Percentiles rank a stretch among this genome's conserved stretches.
Conservation (phyloP, 2,113 vertebrate genomes). For the Tichodroma muraria region DNA sequence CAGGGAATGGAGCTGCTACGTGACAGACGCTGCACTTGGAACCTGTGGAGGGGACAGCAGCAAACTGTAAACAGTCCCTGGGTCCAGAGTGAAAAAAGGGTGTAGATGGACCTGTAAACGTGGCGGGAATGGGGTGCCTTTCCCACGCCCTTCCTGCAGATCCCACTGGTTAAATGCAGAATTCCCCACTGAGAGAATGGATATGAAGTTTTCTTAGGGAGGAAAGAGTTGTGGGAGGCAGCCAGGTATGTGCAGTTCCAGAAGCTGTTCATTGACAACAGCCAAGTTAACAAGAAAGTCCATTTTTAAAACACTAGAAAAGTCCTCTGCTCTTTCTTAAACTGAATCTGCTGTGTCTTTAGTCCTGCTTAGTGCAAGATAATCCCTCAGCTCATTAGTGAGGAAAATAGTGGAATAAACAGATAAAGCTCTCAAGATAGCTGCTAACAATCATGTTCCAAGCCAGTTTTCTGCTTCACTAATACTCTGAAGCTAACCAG, state of each 20-base stretch:
- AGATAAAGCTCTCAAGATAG: constrained; percentile 24
- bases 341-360: background rate
- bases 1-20: accelerated
- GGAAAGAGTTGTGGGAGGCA: background rate
- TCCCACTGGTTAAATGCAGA: background rate
- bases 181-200: background rate
- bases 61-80: background rate
- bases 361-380: background rate
- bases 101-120: background rate
- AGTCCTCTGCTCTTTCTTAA: background rate
- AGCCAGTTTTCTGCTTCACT: constrained; percentile 40
- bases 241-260: background rate
- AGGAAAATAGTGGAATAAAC: constrained; percentile 7
- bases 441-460: constrained; percentile 11
- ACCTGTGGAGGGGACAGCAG: background rate
- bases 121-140: accelerated
- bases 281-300: background rate
- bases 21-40: background rate
- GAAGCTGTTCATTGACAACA: background rate
- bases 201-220: background rate
- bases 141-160: background rate
- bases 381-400: constrained; percentile 1
- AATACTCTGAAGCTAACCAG: constrained; percentile 15
- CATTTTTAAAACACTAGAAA: background rate
- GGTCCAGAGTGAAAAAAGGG: background rate